Percentiles rank a stretch among this genome's conserved stretches.
Evolutionary conservation across 2,797 vertebrate genomes (phyloP).

Genomic region (Thalassophryne amazonica): DNA sequence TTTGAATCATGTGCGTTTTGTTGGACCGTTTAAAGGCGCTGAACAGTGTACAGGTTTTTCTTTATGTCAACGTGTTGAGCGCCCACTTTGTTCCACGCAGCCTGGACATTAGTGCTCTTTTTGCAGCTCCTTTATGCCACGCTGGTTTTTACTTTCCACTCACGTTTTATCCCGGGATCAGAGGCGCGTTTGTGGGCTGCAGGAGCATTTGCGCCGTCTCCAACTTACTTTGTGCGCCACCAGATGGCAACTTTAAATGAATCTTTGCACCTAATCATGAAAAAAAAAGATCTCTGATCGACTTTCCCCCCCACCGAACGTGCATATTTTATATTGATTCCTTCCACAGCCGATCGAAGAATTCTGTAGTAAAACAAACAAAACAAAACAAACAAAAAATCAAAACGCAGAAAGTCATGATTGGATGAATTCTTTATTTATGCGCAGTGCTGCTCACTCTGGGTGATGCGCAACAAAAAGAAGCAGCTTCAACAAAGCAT

Average conservation of each 20-base stretch:
- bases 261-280: too few species aligned
- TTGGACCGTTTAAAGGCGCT: constrained; percentile 8
- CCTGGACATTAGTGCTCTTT: constrained; percentile 3
- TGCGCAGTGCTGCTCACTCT: background rate
- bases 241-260: too few species aligned
- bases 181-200: constrained; percentile 67
- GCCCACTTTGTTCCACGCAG: constrained; percentile 10
- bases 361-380: too few species aligned
- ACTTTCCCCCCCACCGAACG: too few species aligned
- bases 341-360: too few species aligned
- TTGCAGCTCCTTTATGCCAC: constrained; percentile 59
- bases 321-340: too few species aligned
- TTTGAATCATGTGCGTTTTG: constrained; percentile 25
- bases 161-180: constrained; percentile 81
- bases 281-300: too few species aligned
- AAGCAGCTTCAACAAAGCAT: background rate
- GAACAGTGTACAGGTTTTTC: background rate
- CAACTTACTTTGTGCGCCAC: constrained; percentile 56
- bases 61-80: background rate
- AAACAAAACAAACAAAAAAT: too few species aligned
- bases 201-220: constrained; percentile 44
- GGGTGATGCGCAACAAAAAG: background rate
- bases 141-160: constrained; percentile 80
- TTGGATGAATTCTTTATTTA: too few species aligned
- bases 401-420: too few species aligned